These are phyloP conservation scores for Macquaria ambigua DNA, from an alignment of 2,113 vertebrate genomes.

Conservation along the genomic window DNA sequence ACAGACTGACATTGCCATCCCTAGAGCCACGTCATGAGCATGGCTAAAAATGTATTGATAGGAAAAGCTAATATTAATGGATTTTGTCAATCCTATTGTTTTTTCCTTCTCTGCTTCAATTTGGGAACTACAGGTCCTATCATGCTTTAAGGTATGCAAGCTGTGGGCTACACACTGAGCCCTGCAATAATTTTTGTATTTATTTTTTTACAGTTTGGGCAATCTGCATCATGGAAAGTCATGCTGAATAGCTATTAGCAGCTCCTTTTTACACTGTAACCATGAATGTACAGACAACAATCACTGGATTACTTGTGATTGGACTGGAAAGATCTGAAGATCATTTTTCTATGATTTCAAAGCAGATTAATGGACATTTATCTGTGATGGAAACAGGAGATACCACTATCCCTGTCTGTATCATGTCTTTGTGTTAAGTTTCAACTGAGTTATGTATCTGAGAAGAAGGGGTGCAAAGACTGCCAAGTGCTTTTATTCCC, in stretches of 20 bases:
- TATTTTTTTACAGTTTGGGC: neutral
- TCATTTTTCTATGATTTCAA: neutral
- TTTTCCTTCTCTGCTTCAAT: neutral
- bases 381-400: neutral
- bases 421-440: neutral
- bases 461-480: neutral
- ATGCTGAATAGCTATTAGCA: too few relatives aligned
- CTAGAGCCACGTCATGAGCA: too few relatives aligned
- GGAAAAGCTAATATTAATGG: too few relatives aligned
- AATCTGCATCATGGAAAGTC: neutral
- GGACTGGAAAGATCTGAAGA: neutral
- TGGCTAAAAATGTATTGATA: too few relatives aligned
- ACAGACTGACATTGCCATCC: too few relatives aligned
- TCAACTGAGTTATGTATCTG: neutral
- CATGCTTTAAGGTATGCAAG: neutral
- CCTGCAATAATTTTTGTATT: neutral
- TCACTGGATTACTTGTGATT: neutral
- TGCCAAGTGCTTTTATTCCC: neutral
- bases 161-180: neutral
- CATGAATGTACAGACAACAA: neutral
- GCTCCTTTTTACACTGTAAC: neutral
- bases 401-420: neutral
- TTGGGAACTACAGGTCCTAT: too few relatives aligned
- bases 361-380: neutral
- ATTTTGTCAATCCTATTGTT: too few relatives aligned